Evolutionary conservation across 2,797 vertebrate species (phyloP).

Genomic region (Prionace glauca): DNA sequence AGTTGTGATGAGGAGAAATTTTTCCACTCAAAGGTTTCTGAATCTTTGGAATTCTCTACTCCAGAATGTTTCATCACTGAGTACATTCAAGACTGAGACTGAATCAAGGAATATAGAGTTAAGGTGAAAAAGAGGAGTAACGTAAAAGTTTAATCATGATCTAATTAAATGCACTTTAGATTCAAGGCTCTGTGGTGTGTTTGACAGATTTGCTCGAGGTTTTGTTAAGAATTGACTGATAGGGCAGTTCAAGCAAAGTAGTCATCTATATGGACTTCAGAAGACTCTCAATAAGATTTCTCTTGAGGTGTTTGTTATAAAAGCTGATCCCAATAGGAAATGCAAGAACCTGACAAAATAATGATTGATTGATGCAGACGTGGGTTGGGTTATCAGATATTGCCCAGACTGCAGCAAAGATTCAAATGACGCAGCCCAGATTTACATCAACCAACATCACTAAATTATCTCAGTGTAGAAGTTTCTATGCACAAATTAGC

Average conservation of each 20-base stretch:
- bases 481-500: background rate
- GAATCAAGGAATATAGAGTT: too few species aligned
- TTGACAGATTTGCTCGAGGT: background rate
- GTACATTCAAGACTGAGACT: too few species aligned
- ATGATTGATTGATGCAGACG: background rate
- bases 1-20: too few species aligned
- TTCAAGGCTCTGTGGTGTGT: too few species aligned
- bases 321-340: background rate
- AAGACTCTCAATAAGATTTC: background rate
- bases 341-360: background rate
- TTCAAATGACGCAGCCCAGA: background rate
- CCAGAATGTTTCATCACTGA: too few species aligned
- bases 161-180: too few species aligned
- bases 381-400: background rate
- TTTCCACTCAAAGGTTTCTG: too few species aligned
- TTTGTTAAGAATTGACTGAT: background rate
- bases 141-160: too few species aligned
- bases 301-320: background rate
- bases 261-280: background rate
- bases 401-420: background rate
- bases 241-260: background rate
- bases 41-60: too few species aligned
- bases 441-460: background rate
- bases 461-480: background rate
- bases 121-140: too few species aligned